phyloP scores from a whole-genome alignment of 2,113 vertebrate species.

The Rhinoderma darwinii region DNA sequence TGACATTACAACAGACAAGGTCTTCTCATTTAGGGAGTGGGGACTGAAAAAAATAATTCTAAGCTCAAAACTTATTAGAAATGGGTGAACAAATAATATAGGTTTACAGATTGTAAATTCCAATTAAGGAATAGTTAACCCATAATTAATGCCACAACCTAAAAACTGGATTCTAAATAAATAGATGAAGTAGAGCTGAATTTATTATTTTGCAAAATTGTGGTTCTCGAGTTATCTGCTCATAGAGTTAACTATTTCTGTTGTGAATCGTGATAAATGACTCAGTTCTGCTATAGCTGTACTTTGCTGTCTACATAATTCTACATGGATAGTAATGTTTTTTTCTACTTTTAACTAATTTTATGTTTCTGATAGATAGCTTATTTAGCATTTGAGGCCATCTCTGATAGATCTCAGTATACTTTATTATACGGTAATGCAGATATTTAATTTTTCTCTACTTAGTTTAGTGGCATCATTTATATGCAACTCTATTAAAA shows the following conservation, averaged over 20 bases:
- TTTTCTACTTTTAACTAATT: background rate
- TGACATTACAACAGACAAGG: conserved; percentile 9
- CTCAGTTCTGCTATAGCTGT: background rate
- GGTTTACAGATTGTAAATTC: background rate
- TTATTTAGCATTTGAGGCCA: background rate
- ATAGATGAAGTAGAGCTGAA: background rate
- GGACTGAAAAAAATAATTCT: background rate
- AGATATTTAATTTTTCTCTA: conserved; percentile 12
- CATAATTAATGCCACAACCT: background rate
- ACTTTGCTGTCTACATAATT: background rate
- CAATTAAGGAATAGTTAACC: background rate
- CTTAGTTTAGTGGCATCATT: background rate
- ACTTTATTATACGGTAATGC: background rate
- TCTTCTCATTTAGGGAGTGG: background rate
- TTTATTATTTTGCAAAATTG: background rate
- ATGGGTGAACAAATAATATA: background rate
- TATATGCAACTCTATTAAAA: conserved; percentile 35
- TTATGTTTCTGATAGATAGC: background rate
- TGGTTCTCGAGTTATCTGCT: no score
- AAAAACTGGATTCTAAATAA: background rate
- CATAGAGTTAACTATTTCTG: no score
- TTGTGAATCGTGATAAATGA: no score
- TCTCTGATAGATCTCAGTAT: background rate
- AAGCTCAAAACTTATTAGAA: background rate
- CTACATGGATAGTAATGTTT: background rate